These are phyloP conservation scores for Bilobella aurantiaca DNA, from an alignment of 1,140 invertebrate species.

Conservation along the genomic window DNA sequence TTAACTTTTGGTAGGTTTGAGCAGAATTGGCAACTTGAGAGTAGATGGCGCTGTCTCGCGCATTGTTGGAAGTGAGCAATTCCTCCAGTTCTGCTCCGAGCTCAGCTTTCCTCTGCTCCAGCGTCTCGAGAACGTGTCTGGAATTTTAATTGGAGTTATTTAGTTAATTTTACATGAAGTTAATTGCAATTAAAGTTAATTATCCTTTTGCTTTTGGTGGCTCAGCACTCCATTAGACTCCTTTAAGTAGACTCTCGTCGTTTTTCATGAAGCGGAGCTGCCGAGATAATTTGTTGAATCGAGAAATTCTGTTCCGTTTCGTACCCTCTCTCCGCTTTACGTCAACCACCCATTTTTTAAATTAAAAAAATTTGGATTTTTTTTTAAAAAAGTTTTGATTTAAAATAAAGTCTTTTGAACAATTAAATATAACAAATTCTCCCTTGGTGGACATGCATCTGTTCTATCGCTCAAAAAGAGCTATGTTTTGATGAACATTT, in stretches of 20 bases:
- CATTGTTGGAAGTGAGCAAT: background rate
- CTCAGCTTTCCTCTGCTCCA: conserved; percentile 7
- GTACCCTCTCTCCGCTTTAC: conserved; percentile 6
- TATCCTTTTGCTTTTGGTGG: conserved; percentile 23
- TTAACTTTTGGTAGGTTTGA: background rate
- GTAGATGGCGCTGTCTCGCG: background rate
- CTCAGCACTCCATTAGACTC: conserved; percentile 28
- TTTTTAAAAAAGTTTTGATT: no score
- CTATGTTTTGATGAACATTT: no score
- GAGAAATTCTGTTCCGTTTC: conserved; percentile 27
- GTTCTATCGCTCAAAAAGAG: no score
- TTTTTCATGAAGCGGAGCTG: conserved; percentile 34
- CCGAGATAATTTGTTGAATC: conserved; percentile 19
- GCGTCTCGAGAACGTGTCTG: conserved; percentile 1
- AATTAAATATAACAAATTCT: no score
- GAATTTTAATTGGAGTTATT: conserved; percentile 1
- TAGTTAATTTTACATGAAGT: no score
- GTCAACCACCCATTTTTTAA: conserved; percentile 1
- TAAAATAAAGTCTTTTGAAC: no score
- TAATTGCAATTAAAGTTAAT: background rate
- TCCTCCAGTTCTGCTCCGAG: conserved; percentile 12
- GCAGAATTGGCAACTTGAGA: background rate
- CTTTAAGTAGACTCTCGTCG: conserved; percentile 32
- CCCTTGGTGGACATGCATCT: no score
- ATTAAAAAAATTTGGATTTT: no score